These are phyloP conservation scores for Rhodophaea formosa DNA, from an alignment of 2,888 invertebrate species.

Conservation along the genomic window DNA sequence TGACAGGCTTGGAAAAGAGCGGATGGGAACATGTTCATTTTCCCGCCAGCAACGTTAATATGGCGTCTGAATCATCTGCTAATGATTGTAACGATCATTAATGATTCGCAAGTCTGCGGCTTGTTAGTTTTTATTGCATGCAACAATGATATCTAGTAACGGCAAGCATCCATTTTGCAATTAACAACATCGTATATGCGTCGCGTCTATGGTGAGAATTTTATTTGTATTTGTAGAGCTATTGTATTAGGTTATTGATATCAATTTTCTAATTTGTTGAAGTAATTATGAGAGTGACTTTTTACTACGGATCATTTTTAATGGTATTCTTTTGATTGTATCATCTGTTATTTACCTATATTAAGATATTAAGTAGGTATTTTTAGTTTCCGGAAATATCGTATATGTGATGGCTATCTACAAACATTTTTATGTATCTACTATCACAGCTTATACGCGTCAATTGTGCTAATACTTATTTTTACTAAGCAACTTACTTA, in stretches of 20 bases:
- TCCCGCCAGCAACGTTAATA: conserved; percentile 37
- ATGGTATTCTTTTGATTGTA: not conserved
- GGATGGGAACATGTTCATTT: conserved; percentile 28
- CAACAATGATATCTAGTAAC: conserved; percentile 16
- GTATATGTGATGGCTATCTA: no score
- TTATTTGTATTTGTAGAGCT: not conserved
- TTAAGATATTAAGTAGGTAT: no score
- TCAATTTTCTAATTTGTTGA: not conserved
- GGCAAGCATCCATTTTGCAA: conserved; percentile 7
- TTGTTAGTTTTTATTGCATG: conserved; percentile 12
- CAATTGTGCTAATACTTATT: no score
- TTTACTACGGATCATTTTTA: not conserved
- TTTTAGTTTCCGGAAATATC: no score
- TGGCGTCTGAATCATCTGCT: conserved; percentile 37
- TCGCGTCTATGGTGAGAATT: conserved; percentile 10
- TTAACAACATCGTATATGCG: conserved; percentile 6
- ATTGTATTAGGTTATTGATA: not conserved
- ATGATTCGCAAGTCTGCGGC: conserved; percentile 3
- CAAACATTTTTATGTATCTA: no score
- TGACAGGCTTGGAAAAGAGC: conserved; percentile 15
- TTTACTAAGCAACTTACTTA: no score
- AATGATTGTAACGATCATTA: conserved; percentile 28
- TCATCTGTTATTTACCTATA: not conserved
- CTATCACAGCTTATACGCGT: no score
- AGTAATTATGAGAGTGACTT: not conserved